Evolutionary conservation across 2,113 vertebrate species (phyloP).

Genomic region (Origma solitaria): DNA sequence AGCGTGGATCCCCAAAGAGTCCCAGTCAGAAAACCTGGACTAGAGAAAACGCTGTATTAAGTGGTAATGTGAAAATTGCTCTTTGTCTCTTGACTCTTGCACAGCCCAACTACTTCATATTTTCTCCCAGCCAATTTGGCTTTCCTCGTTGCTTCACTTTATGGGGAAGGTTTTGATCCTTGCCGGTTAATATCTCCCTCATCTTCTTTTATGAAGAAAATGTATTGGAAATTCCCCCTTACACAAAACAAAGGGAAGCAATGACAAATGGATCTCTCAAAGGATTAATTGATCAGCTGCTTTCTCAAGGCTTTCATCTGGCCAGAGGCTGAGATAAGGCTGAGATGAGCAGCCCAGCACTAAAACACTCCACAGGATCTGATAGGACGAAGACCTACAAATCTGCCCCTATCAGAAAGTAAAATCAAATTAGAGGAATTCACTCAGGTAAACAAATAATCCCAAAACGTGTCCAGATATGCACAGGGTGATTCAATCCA

Average conservation of each 20-base stretch:
- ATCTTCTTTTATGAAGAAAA: neutral
- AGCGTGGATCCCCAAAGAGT: neutral
- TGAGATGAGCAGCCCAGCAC: neutral
- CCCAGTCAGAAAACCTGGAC: neutral
- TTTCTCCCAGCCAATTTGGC: neutral
- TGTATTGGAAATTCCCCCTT: neutral
- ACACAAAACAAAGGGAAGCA: neutral
- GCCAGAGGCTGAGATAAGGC: neutral
- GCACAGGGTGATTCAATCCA: neutral
- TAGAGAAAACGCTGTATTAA: neutral
- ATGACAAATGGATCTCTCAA: neutral
- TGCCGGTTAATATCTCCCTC: neutral
- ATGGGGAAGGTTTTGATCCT: neutral
- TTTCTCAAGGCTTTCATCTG: neutral
- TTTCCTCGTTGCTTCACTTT: neutral
- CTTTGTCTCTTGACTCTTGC: neutral
- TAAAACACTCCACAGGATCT: neutral
- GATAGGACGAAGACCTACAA: neutral
- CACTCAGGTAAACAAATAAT: slow-evolving; percentile 26
- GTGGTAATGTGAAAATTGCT: neutral
- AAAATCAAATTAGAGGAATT: slow-evolving; percentile 47
- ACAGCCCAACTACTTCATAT: neutral
- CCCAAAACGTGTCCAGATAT: slow-evolving; percentile 2
- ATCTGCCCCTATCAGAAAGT: slow-evolving; percentile 9
- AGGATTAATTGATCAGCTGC: neutral